A percentile compares a stretch with the other conserved stretches of the same genome.
Evolutionary conservation across 2,113 vertebrate species (phyloP).

Genomic region (Sceloporus undulatus): DNA sequence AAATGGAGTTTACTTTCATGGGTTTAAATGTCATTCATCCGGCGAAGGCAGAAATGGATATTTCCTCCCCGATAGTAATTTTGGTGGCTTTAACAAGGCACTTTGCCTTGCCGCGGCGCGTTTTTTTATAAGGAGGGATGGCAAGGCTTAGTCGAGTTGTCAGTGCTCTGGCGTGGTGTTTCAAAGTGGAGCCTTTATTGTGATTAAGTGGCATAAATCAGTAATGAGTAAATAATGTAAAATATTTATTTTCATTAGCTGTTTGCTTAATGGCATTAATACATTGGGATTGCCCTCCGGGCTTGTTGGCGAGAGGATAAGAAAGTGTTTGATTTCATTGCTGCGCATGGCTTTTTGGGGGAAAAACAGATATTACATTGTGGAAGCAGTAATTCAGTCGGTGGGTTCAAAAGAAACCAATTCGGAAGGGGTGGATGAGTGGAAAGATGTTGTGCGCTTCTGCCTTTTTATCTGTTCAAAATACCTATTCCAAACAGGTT

Average conservation of each 20-base stretch:
- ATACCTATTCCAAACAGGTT: no score
- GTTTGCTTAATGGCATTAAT: not conserved
- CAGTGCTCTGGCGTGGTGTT: conserved; percentile 23
- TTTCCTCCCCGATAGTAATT: conserved; percentile 37
- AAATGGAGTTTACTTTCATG: conserved; percentile 19
- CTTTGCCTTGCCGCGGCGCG: conserved; percentile 34
- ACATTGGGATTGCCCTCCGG: conserved; percentile 23
- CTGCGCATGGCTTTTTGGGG: not conserved
- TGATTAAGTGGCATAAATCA: conserved; percentile 46
- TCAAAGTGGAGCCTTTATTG: conserved; percentile 9
- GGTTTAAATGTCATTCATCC: conserved; percentile 34
- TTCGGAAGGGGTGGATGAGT: no score
- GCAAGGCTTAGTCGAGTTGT: conserved; percentile 19
- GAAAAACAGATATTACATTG: not conserved
- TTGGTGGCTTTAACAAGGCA: conserved; percentile 4
- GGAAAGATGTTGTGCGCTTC: no score
- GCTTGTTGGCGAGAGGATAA: conserved; percentile 19
- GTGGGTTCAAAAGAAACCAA: not conserved
- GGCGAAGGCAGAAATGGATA: conserved; percentile 32
- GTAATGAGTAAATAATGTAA: conserved; percentile 37
- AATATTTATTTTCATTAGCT: conserved; percentile 30
- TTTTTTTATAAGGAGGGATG: not conserved
- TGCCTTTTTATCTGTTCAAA: no score
- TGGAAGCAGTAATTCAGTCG: not conserved
- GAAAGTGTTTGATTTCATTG: conserved; percentile 39